Conservation (phyloP, 2,113 vertebrate species). For the Fregata magnificens region DNA sequence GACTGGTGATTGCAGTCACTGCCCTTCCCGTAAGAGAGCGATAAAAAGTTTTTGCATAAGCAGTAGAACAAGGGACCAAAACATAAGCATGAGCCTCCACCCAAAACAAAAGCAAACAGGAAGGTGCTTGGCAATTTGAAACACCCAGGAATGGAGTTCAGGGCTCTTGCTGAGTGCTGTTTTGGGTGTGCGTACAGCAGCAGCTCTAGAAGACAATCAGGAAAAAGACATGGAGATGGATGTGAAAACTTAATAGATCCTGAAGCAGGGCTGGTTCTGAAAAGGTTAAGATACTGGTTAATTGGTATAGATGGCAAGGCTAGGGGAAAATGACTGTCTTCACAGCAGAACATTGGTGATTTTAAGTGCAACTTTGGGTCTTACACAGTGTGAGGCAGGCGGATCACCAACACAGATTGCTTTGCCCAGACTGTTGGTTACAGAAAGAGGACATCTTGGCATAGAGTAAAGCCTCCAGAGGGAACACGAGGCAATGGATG, state of each 20-base stretch:
- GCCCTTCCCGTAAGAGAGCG: not conserved
- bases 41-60: not conserved
- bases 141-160: not conserved
- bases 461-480: not conserved
- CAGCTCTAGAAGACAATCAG: not conserved
- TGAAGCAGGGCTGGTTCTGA: not conserved
- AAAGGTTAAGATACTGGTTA: not conserved
- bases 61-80: not conserved
- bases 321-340: not conserved
- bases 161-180: not conserved
- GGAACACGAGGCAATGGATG: not conserved
- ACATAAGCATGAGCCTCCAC: not conserved
- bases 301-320: not conserved
- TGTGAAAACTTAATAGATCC: not conserved
- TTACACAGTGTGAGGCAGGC: not conserved
- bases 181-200: fast-evolving
- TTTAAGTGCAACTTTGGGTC: not conserved
- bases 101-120: not conserved
- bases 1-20: not conserved
- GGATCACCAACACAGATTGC: not conserved
- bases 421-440: not conserved
- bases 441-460: not conserved
- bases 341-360: not conserved
- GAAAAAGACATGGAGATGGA: not conserved
- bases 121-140: not conserved